phyloP scores from a whole-genome alignment of 2,113 vertebrate species.

The Amphiprion percula region DNA sequence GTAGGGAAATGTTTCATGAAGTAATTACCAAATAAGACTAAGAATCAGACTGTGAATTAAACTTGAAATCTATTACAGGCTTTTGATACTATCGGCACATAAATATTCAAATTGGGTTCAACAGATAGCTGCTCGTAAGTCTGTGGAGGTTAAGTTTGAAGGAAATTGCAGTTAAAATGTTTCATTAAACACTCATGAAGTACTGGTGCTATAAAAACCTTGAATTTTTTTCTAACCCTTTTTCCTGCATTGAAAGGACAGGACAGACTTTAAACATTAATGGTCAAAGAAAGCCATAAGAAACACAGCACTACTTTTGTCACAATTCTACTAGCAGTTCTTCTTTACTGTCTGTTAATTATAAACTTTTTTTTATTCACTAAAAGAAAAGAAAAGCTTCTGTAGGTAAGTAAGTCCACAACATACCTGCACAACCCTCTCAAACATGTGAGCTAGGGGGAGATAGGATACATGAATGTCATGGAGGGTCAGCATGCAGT shows the following conservation, averaged over 20 bases:
- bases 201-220: not conserved
- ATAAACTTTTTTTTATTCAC: not conserved
- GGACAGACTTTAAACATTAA: no score
- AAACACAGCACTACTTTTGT: no score
- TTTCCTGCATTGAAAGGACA: not conserved
- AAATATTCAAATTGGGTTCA: not conserved
- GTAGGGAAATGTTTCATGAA: no score
- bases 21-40: no score
- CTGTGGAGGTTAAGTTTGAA: not conserved
- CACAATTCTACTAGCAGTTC: no score
- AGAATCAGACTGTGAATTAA: no score
- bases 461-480: slow-evolving; percentile 95
- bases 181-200: not conserved
- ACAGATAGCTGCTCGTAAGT: not conserved
- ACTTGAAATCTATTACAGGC: no score
- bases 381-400: not conserved
- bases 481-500: slow-evolving; percentile 81
- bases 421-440: slow-evolving; percentile 95
- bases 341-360: no score
- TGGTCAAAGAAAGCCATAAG: no score
- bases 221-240: not conserved
- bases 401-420: slow-evolving; percentile 15
- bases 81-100: no score
- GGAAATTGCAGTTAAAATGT: not conserved
- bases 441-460: slow-evolving; percentile 98